phyloP scores from a whole-genome alignment of 2,888 invertebrate genomes.

The Ormyrus labotus region DNA sequence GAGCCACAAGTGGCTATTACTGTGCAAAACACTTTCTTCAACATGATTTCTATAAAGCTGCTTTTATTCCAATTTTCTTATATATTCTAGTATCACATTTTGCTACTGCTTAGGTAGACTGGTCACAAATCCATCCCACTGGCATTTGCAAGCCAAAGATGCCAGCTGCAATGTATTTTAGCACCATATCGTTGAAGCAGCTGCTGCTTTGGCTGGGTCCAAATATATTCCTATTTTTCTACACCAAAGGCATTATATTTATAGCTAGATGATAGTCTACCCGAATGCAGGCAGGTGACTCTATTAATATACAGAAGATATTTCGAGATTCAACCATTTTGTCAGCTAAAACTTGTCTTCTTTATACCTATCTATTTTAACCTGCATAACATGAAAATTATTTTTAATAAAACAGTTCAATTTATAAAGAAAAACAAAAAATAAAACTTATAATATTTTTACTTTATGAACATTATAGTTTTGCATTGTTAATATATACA shows the following conservation, averaged over 20 bases:
- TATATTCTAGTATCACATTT: slow-evolving; percentile 43
- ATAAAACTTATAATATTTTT: not conserved
- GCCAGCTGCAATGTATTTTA: slow-evolving; percentile 46
- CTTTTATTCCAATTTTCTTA: slow-evolving; percentile 9
- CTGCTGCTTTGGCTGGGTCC: slow-evolving; percentile 30
- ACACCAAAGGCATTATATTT: slow-evolving; percentile 53
- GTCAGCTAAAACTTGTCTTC: not conserved
- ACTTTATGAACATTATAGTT: not conserved
- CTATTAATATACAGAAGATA: slow-evolving; percentile 51
- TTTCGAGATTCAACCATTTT: slow-evolving; percentile 49
- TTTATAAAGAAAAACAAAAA: too few species aligned
- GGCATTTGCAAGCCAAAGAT: slow-evolving; percentile 14
- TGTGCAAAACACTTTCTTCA: slow-evolving; percentile 66
- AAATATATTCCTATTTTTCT: slow-evolving; percentile 52
- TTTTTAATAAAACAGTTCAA: not conserved
- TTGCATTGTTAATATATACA: not conserved
- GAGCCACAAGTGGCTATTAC: slow-evolving; percentile 69
- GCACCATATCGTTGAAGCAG: slow-evolving; percentile 46
- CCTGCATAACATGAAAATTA: not conserved
- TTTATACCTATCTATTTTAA: not conserved
- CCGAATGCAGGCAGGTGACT: slow-evolving; percentile 45
- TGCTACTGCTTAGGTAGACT: slow-evolving; percentile 19
- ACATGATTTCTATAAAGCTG: slow-evolving; percentile 58
- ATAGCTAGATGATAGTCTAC: slow-evolving; percentile 48
- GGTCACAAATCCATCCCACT: slow-evolving; percentile 28